Evolutionary conservation across 2,797 vertebrate genomes (phyloP).

Genomic region (Xenentodon cancila): DNA sequence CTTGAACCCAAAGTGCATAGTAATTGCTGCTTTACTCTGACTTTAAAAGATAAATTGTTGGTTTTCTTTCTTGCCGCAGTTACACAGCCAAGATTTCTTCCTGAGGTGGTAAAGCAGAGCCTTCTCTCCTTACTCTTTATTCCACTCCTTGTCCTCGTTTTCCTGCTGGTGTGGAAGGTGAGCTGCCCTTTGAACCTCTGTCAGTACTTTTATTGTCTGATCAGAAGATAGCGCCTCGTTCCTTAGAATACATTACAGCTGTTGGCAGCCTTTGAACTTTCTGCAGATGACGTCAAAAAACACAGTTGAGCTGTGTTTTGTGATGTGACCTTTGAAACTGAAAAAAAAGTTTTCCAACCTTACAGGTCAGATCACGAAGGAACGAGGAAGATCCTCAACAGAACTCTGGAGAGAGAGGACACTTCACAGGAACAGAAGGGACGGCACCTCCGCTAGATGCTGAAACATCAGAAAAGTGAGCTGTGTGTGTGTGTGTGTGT

Average conservation of each 20-base stretch:
- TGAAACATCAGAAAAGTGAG: slow-evolving; percentile 80
- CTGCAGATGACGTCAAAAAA: not conserved
- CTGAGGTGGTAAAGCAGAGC: slow-evolving; percentile 75
- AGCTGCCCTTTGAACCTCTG: slow-evolving; percentile 43
- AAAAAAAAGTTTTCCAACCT: not conserved
- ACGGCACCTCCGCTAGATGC: slow-evolving; percentile 63
- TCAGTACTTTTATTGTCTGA: slow-evolving; percentile 8
- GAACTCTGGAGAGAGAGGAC: slow-evolving; percentile 62
- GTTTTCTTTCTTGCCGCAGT: not conserved
- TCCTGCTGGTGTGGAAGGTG: slow-evolving; percentile 85
- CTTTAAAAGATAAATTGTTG: no score
- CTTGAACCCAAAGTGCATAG: no score
- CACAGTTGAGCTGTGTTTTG: not conserved
- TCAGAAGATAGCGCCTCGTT: not conserved
- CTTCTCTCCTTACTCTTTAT: slow-evolving; percentile 81
- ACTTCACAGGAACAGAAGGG: slow-evolving; percentile 69
- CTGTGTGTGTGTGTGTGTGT: not conserved
- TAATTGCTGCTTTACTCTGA: no score
- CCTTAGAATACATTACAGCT: slow-evolving; percentile 11
- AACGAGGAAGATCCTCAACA: slow-evolving; percentile 49
- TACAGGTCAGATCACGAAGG: slow-evolving; percentile 77
- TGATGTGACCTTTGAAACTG: not conserved
- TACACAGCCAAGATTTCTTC: slow-evolving; percentile 26
- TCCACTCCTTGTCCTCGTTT: slow-evolving; percentile 74
- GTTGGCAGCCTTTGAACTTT: slow-evolving; percentile 12